These are phyloP conservation scores for Athene noctua DNA, from an alignment of 2,113 vertebrate species.

Conservation along the genomic window DNA sequence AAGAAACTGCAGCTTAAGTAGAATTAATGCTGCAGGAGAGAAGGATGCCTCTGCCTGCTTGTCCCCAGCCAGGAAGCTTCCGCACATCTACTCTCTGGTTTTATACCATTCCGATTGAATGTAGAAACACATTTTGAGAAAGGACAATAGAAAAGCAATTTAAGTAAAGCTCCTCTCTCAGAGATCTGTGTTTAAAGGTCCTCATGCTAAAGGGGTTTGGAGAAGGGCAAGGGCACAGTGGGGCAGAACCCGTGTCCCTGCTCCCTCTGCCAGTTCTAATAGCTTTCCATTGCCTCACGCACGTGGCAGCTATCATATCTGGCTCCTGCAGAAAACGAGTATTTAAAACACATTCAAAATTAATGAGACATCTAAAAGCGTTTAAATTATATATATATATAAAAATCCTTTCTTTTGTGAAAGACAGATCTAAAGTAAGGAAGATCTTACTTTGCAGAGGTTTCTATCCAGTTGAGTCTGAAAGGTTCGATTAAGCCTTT, in stretches of 20 bases:
- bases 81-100: background rate
- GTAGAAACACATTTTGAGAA: background rate
- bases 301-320: background rate
- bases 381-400: background rate
- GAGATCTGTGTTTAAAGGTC: background rate
- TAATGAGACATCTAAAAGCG: background rate
- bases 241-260: background rate
- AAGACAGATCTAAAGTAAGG: background rate
- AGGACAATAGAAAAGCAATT: background rate
- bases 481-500: background rate
- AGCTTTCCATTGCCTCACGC: background rate
- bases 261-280: background rate
- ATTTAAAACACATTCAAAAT: background rate
- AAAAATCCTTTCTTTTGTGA: background rate
- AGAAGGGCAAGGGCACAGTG: background rate
- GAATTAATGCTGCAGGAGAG: background rate
- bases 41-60: background rate
- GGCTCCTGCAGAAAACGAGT: background rate
- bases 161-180: background rate
- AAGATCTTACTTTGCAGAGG: constrained; percentile 18
- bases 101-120: background rate
- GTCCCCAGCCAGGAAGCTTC: background rate
- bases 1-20: background rate
- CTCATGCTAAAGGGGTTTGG: background rate
- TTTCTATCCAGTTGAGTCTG: background rate